phyloP scores from a whole-genome alignment of 2,797 vertebrate genomes.

The Cyclura pinguis region DNA sequence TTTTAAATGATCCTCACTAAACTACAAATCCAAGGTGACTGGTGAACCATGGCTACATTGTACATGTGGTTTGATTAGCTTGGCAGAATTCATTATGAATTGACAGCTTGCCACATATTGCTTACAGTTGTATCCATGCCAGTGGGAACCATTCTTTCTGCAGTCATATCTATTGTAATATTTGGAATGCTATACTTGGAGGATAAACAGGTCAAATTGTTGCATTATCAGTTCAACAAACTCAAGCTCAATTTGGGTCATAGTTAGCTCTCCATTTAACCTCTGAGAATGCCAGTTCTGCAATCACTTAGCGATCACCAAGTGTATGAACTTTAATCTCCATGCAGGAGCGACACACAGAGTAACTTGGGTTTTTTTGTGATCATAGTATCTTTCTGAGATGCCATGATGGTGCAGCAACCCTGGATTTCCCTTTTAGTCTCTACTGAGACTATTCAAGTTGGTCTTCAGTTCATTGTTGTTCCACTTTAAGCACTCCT shows the following conservation, averaged over 20 bases:
- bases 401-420: background rate
- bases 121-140: background rate
- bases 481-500: background rate
- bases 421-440: background rate
- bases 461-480: background rate
- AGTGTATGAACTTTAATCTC: background rate
- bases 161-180: background rate
- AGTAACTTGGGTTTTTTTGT: background rate
- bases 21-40: no score
- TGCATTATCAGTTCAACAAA: background rate
- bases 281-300: background rate
- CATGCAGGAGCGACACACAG: background rate
- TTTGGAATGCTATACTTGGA: background rate
- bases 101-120: background rate
- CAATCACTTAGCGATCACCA: background rate
- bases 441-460: background rate
- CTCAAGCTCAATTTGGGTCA: background rate
- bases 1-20: no score
- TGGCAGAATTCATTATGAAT: background rate
- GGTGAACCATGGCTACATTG: background rate
- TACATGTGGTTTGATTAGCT: background rate
- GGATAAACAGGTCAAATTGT: background rate
- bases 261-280: background rate
- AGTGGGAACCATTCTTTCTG: background rate
- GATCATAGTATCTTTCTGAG: background rate